Base-by-base conservation (phyloP, 2,113 vertebrate species). In the Otolemur garnettii region DNA sequence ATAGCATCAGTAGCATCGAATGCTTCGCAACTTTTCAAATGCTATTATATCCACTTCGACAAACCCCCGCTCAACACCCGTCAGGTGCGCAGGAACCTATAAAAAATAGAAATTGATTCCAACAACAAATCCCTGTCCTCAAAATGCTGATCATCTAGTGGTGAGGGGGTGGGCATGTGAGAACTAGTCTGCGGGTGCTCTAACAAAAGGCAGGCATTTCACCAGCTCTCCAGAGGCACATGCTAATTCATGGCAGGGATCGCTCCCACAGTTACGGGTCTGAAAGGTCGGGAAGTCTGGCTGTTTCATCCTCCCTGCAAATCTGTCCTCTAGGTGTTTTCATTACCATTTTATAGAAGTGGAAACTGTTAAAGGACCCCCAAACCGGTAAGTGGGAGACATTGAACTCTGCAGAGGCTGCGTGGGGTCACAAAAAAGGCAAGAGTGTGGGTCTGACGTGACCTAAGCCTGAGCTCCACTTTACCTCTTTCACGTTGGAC, bases 1-100 rank as follows among this genome's bases (percentile, higher is more conserved):
- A 50, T 77, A 53, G 35, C 38, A 79, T 92, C 90, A 92, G 69
- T 53, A 92, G 87, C 94, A 81, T 1, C 17, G 30, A 95, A 96
- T 0, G 21, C 45, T 50, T 89, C 28, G 28, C 55, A 33, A 35
- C 79, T 91, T 93, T 81, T 59, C 88, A 88, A 87, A 75, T 57
- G 88, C 26, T 79, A 19, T 86, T 91, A 85, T 53, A 66, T 96
- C 91, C 59, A 21, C 62, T 74, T 83, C 85, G 81, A 75, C 53
- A 55, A 82, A 89, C 78, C 80, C 14, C 45, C 55, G 83, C 30
- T 77, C 42, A 24, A 69, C 0, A 30, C 42, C 80, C 62, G 14
- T 42, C 45, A 69, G 28, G 53, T 53, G 53, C 24, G 28, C 2
- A 17, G 50, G 17, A 84, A 38, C 82, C 83, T 83, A 5, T 55